Evolutionary conservation across 2,797 vertebrate species (phyloP), one percentile per base, ranked within the genome.

Genomic region (Nyctalus aviator): DNA sequence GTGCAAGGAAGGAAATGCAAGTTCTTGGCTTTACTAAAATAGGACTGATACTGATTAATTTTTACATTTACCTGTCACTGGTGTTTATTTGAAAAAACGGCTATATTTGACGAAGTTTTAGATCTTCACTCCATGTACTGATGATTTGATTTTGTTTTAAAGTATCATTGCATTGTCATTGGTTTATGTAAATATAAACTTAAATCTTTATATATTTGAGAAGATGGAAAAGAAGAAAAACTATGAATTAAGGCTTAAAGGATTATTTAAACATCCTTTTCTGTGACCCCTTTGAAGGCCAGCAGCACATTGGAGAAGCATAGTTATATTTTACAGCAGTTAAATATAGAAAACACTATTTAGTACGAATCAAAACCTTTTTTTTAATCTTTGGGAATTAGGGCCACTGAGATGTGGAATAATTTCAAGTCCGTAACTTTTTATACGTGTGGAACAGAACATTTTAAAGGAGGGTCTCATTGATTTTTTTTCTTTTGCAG

Each of bases 401-500:
- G 62, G 18, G 12, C 23, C 55, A 37, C 15, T 73, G 20, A 76
- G 50, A n/a, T 77, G 27, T 88, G 35, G n/a, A 82, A 17, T 90
- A 72, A 68, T 88, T 75, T 82, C 35, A 93, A 1, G 64, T 72
- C 53, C n/a, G 11, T 75, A 93, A 44, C 9, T 76, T 88, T 90
- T 85, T 85, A 46, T 89, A 15, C 23, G 17, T 64, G 48, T 96
- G 68, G 72, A 95, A 85, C 68, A 91, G 44, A 78, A 92, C 69
- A 71, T 76, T 90, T 94, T 25, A 86, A 95, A 86, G 95, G 83
- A 73, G 62, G 89, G 78, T 91, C 78, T 96, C 88, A 95, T n/a
- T 66, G 69, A 66, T 93, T 92, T 79, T 92, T 93, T 94, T 92
- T 92, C 73, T 95, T 90, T 96, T 97, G 83, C 89, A 95, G 93